Evolutionary conservation across 2,113 vertebrate genomes (phyloP).

Genomic region (Scophthalmus maximus): DNA sequence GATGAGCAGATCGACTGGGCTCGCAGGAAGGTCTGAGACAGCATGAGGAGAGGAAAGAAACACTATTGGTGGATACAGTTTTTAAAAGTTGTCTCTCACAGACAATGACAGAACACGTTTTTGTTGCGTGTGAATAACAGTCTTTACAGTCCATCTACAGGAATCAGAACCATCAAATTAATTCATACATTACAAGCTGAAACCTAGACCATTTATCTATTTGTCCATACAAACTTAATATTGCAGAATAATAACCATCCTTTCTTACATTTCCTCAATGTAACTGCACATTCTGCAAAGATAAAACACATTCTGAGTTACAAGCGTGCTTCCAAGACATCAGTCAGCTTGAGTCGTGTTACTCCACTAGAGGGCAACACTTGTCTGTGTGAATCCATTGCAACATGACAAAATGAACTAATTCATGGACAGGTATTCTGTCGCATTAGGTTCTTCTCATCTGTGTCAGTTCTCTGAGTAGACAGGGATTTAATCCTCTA

Average conservation of each 20-base stretch:
- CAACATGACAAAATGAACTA: not conserved
- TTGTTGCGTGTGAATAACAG: too few species aligned
- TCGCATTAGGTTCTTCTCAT: not conserved
- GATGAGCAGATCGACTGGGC: constrained; percentile 93
- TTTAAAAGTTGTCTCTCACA: not conserved
- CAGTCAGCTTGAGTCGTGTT: not conserved
- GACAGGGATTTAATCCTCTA: not conserved
- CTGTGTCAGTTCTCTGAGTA: not conserved
- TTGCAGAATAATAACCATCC: not conserved
- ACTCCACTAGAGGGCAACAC: constrained; percentile 72
- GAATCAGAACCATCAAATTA: not conserved
- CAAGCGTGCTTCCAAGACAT: not conserved
- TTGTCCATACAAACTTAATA: not conserved
- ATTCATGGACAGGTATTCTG: not conserved
- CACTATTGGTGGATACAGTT: not conserved
- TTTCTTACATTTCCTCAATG: not conserved
- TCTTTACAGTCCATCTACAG: not conserved
- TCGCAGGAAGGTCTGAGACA: constrained; percentile 87
- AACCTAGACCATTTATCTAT: not conserved
- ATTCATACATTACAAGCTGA: not conserved
- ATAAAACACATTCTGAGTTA: not conserved
- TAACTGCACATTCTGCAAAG: not conserved
- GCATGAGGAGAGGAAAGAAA: not conserved
- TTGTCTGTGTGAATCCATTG: constrained; percentile 18
- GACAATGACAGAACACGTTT: not conserved